Conservation (phyloP, 2,888 invertebrate genomes). For the Hirtodrosophila cameraria region DNA sequence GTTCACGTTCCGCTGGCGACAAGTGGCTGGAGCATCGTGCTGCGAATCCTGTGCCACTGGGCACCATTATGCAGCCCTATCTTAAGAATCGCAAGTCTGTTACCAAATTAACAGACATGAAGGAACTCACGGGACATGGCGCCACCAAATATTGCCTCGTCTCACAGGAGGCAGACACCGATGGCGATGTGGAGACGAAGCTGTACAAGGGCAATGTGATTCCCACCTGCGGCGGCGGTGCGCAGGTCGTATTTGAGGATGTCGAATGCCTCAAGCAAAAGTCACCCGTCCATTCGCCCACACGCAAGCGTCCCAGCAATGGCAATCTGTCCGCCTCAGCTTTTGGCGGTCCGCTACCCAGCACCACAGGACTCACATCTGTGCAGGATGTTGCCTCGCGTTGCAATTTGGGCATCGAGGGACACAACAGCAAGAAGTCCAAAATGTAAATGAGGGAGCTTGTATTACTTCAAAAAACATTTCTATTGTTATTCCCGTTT, state of each 20-base stretch:
- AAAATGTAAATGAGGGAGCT: slow-evolving; percentile 70
- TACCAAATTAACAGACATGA: slow-evolving; percentile 91
- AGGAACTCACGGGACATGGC: slow-evolving; percentile 89
- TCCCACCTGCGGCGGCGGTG: slow-evolving; percentile 96
- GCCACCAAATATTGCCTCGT: slow-evolving; percentile 95
- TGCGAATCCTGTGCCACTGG: slow-evolving; percentile 90
- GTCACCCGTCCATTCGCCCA: slow-evolving; percentile 87
- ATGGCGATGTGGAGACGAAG: slow-evolving; percentile 96
- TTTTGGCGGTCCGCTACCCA: slow-evolving; percentile 60
- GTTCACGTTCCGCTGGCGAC: slow-evolving; percentile 92
- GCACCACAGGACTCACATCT: slow-evolving; percentile 57
- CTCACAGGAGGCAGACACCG: slow-evolving; percentile 95
- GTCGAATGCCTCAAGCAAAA: slow-evolving; percentile 94
- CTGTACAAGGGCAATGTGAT: slow-evolving; percentile 97
- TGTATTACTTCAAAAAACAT: slow-evolving; percentile 3
- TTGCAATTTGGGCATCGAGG: slow-evolving; percentile 84
- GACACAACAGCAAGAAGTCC: slow-evolving; percentile 83
- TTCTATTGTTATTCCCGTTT: slow-evolving; percentile 10
- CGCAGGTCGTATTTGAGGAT: slow-evolving; percentile 97
- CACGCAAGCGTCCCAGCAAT: slow-evolving; percentile 83
- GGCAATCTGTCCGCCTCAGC: slow-evolving; percentile 60
- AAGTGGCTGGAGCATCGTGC: slow-evolving; percentile 96
- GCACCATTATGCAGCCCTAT: slow-evolving; percentile 95
- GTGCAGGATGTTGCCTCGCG: slow-evolving; percentile 81
- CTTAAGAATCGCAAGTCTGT: slow-evolving; percentile 93